Evolutionary conservation across 1,140 invertebrate genomes (phyloP).

Genomic region (Chymomyza costata): DNA sequence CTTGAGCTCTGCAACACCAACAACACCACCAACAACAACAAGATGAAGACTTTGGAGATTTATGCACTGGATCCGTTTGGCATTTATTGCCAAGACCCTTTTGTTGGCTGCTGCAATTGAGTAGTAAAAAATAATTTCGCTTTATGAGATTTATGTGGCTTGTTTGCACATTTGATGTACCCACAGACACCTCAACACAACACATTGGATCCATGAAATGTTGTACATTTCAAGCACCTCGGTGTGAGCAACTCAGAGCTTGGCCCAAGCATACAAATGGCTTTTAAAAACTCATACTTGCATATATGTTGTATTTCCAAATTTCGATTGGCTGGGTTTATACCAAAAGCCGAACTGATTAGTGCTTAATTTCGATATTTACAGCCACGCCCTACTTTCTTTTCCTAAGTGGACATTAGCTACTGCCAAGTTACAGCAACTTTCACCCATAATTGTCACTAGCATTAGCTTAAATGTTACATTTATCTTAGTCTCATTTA

Average conservation of each 20-base stretch:
- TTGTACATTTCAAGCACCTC: no score
- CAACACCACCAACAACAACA: no score
- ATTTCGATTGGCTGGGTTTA: background rate
- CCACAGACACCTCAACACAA: slow-evolving; percentile 11
- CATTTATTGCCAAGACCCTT: background rate
- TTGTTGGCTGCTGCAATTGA: slow-evolving; percentile 53
- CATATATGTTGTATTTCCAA: background rate
- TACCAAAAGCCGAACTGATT: background rate
- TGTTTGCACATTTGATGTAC: slow-evolving; percentile 73
- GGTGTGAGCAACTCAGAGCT: background rate
- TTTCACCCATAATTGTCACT: slow-evolving; percentile 65
- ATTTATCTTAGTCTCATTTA: slow-evolving; percentile 31
- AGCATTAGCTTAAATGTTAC: slow-evolving; percentile 38
- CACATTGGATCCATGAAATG: no score
- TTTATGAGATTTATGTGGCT: slow-evolving; percentile 71
- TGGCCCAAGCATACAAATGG: slow-evolving; percentile 50
- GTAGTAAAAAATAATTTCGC: slow-evolving; percentile 72
- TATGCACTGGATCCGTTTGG: slow-evolving; percentile 36
- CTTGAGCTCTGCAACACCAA: no score
- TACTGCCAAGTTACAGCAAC: slow-evolving; percentile 29
- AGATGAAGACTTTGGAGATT: slow-evolving; percentile 28
- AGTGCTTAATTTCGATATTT: background rate
- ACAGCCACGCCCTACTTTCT: slow-evolving; percentile 65
- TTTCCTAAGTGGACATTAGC: slow-evolving; percentile 54
- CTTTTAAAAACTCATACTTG: slow-evolving; percentile 19